Base-by-base conservation (phyloP, 2,797 vertebrate genomes). In the Linurgus olivaceus region DNA sequence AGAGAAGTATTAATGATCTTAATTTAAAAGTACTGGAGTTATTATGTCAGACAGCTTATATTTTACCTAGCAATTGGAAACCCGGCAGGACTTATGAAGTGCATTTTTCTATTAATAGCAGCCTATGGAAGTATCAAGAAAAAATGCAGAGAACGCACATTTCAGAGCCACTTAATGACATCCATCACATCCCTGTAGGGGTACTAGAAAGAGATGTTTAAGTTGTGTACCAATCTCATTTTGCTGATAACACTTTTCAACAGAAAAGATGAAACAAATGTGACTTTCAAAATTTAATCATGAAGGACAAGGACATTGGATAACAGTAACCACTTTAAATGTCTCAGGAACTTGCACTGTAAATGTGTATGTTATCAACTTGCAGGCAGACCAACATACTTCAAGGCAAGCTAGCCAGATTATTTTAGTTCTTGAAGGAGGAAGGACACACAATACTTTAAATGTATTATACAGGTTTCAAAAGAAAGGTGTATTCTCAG, bases 201-300 rank as follows among this genome's bases (percentile, higher is more conserved):
- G 65, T 40, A 94, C 75, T 93, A 85, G 91, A 95, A 94, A 93
- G 83, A 85, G 81, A 55, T 78, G 86, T 95, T 92, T 59, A 86
- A 87, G 59, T 89, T 91, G 86, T 96, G 79, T 87, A 93, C 86
- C 93, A 96, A 47, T 94, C 77, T 92, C 76, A 81, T 94, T 96
- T 86, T 96, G 88, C 84, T 96, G 96, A 94, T 93, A 96, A 83
- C 82, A 86, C 73, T 94, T 97, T 96, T 93, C 74, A 72, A 88
- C 75, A 95, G 67, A 83, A 94, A 94, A 92, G 85, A 90, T 88
- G 94, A 94, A 96, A 96, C 86, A 96, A 94, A 95, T 93, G 71
- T 95, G 94, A 96, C 92, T 96, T 97, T 95, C 86, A 96, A 55
- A 94, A 94, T 93, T 84, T 83, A 95, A 96, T 96, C 92, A 94